Percentiles rank a stretch among this genome's conserved stretches.
These are phyloP conservation scores for Sitodiplosis mosellana DNA, from an alignment of 1,140 invertebrate species.

Conservation along the genomic window DNA sequence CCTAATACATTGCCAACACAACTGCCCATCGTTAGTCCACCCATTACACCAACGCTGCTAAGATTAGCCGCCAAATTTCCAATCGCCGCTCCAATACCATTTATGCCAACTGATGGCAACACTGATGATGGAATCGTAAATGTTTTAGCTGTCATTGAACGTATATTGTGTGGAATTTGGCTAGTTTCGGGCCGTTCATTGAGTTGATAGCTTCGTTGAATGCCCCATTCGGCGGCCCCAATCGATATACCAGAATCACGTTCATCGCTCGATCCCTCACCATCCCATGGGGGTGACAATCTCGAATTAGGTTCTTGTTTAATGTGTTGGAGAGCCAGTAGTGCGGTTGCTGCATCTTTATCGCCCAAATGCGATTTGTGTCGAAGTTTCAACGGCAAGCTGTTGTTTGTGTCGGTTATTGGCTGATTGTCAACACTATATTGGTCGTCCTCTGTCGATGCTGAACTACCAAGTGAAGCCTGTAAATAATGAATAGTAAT, in stretches of 20 bases:
- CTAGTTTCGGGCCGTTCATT: too few species aligned
- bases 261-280: conserved; percentile 70
- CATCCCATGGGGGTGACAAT: conserved; percentile 58
- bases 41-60: too few species aligned
- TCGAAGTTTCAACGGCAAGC: conserved; percentile 67
- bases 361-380: conserved; percentile 83
- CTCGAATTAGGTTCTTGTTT: conserved; percentile 60
- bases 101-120: conserved; percentile 19
- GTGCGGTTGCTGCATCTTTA: conserved; percentile 62
- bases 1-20: too few species aligned
- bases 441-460: neutral
- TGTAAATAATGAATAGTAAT: too few species aligned
- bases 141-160: conserved; percentile 16
- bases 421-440: neutral
- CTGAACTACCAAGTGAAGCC: too few species aligned
- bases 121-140: conserved; percentile 13
- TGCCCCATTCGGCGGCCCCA: conserved; percentile 42
- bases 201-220: conserved; percentile 6
- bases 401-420: neutral
- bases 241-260: conserved; percentile 73
- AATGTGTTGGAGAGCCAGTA: conserved; percentile 59
- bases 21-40: neutral
- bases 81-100: conserved; percentile 26
- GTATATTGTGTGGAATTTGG: too few species aligned
- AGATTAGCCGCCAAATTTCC: too few species aligned